Evolutionary conservation across 2,797 vertebrate species (phyloP).

Genomic region (Acrossocheilus fasciatus): DNA sequence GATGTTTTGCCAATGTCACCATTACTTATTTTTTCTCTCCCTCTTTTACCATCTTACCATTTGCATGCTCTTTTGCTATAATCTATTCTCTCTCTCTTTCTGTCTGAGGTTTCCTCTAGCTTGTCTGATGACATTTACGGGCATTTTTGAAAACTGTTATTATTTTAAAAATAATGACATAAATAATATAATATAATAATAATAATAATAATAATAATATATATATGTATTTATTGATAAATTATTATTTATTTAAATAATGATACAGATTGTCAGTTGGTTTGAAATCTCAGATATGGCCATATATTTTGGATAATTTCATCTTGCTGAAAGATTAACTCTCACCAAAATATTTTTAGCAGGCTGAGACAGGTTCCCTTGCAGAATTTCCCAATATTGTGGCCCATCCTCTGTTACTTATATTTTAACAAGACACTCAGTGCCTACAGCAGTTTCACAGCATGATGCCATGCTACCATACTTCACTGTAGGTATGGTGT

Average conservation of each 20-base stretch:
- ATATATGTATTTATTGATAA: neutral
- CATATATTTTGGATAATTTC: neutral
- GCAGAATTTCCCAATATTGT: neutral
- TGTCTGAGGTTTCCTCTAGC: neutral
- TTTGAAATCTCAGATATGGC: neutral
- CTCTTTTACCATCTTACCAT: neutral
- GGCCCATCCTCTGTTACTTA: constrained; percentile 10
- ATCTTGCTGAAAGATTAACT: neutral
- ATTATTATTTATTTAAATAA: neutral
- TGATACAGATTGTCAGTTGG: neutral
- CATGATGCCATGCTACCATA: constrained; percentile 17
- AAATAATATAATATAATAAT: neutral
- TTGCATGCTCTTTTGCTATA: neutral
- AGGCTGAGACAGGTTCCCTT: constrained; percentile 11
- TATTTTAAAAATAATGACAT: neutral
- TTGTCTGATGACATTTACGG: neutral
- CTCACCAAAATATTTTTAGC: constrained; percentile 7
- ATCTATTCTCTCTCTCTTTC: constrained; percentile 11
- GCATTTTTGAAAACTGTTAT: neutral
- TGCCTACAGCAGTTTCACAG: constrained; percentile 24
- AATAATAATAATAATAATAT: neutral
- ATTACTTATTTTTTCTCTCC: neutral
- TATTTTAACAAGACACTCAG: constrained; percentile 17
- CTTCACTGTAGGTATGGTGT: constrained; percentile 5
- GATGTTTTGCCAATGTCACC: constrained; percentile 33